Percentiles rank a stretch among this genome's conserved stretches.
These are phyloP conservation scores for Gadopsis marmoratus DNA, from an alignment of 2,797 vertebrate species.

Conservation along the genomic window DNA sequence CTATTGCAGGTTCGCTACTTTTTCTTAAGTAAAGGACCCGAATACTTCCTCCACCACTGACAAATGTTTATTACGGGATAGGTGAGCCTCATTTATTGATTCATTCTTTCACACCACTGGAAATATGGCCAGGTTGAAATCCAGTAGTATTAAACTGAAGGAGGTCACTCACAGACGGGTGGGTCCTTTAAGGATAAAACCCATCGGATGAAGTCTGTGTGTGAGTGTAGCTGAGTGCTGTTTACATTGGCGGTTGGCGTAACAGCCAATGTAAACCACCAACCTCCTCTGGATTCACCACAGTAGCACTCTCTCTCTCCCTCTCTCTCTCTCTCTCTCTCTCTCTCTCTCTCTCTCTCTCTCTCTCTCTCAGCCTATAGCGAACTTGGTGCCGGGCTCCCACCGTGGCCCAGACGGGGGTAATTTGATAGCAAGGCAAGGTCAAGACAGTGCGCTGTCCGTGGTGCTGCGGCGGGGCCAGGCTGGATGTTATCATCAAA, in stretches of 20 bases:
- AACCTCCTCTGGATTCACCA: slow-evolving; percentile 44
- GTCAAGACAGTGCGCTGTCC: slow-evolving; percentile 92
- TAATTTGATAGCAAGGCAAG: slow-evolving; percentile 85
- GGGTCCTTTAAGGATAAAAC: slow-evolving; percentile 19
- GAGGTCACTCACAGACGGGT: not conserved
- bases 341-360: slow-evolving; percentile 24
- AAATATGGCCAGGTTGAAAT: slow-evolving; percentile 16
- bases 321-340: slow-evolving; percentile 39
- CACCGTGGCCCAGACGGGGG: slow-evolving; percentile 73
- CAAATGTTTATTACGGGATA: not conserved
- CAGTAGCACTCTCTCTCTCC: slow-evolving; percentile 38
- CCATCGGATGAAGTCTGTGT: slow-evolving; percentile 23
- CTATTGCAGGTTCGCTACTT: not conserved
- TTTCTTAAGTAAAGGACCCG: not conserved
- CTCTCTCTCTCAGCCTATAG: slow-evolving; percentile 48
- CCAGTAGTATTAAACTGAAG: not conserved
- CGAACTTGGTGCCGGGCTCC: slow-evolving; percentile 73
- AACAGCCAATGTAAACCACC: slow-evolving; percentile 43
- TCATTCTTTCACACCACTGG: not conserved
- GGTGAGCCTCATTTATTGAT: not conserved
- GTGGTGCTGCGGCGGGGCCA: slow-evolving; percentile 89
- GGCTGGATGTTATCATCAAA: slow-evolving; percentile 86
- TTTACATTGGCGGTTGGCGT: slow-evolving; percentile 53
- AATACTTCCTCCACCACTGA: not conserved
- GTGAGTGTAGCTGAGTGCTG: slow-evolving; percentile 33